phyloP scores from a whole-genome alignment of 92 coral and sea anemone genomes.

The Metridium senile region DNA sequence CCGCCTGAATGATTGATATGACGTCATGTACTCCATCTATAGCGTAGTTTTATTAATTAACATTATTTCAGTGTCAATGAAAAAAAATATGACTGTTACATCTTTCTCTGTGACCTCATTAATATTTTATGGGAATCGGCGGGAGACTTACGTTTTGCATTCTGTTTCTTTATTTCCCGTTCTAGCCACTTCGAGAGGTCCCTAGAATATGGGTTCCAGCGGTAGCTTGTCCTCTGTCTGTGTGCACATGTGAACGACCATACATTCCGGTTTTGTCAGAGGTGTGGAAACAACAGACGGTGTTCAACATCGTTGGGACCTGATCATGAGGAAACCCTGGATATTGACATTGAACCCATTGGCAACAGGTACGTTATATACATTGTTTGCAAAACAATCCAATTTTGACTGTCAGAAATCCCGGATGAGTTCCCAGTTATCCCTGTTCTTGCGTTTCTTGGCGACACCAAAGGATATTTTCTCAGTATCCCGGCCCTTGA shows the following conservation, averaged over 20 bases:
- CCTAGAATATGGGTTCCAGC: conserved; percentile 38
- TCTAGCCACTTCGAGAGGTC: conserved; percentile 11
- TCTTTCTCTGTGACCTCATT: too few relatives aligned
- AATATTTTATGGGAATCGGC: too few relatives aligned
- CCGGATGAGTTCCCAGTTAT: conserved; percentile 10
- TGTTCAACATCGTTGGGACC: neutral
- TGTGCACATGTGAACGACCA: conserved; percentile 26
- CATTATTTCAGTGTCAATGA: too few relatives aligned
- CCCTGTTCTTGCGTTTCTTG: conserved; percentile 20
- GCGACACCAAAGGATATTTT: conserved; percentile 28
- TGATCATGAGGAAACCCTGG: conserved; percentile 4
- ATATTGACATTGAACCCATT: conserved; percentile 29
- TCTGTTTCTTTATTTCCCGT: neutral
- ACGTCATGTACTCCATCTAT: too few relatives aligned
- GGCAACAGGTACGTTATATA: conserved; percentile 6
- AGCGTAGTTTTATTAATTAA: too few relatives aligned
- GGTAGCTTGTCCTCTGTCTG: conserved; percentile 41
- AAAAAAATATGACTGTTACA: too few relatives aligned
- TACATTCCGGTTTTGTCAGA: conserved; percentile 38
- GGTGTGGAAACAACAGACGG: conserved; percentile 34
- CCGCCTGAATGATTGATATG: too few relatives aligned
- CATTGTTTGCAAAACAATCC: conserved; percentile 8
- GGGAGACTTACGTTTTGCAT: too few relatives aligned
- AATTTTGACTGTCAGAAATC: conserved; percentile 50
- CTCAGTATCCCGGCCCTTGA: conserved; percentile 34